Base-by-base conservation (phyloP, 2,113 vertebrate genomes). In the Rhineura floridana region DNA sequence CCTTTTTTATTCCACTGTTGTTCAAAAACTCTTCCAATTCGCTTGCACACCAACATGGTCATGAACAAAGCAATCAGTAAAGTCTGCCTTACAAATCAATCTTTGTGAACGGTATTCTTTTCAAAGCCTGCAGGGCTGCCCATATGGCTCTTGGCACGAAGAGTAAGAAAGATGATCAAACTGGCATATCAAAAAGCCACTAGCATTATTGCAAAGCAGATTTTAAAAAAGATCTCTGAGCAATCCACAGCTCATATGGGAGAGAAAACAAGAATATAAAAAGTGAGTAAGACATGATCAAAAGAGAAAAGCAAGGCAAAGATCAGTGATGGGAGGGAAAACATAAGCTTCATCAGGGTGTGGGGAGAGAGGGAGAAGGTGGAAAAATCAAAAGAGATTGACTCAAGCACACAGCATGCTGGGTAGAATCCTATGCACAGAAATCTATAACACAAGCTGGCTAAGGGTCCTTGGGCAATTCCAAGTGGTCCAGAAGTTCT, bases 41-140 rank as follows among this genome's bases (percentile, higher is more conserved):
- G n/a, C 62, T 8, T 72, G 83, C 0, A 1, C 0, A 86, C 46
- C 28, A 69, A 75, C 77, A 3, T 81, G 17, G 48, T 48, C 44
- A 84, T 90, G 59, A 87, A 44, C 33, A 87, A 88, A 91, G 85
- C 15, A 90, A 77, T 7, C 81, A 87, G 12, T 4, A 89, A 81
- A 75, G 81, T 80, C 39, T 52, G 0, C 1, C 25, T 44, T 42
- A 87, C 8, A 82, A 52, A 63, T 88, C 42, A 42, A 87, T 67
- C 72, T 63, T 82, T 86, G 70, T 8, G 67, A 28, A 70, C 1
- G n/a, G 2, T 19, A 63, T 63, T 86, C 67, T 73, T 77, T 88
- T 50, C 80, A 67, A 75, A 92, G 50, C 21, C 28, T 89, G 30
- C n/a, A 30, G 9, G 67, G 89, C n/a, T 81, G 63, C 83, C 91